Evolutionary conservation across 2,888 invertebrate genomes (phyloP), one percentile per base, ranked within the genome.

Genomic region (Lycia hirtaria): DNA sequence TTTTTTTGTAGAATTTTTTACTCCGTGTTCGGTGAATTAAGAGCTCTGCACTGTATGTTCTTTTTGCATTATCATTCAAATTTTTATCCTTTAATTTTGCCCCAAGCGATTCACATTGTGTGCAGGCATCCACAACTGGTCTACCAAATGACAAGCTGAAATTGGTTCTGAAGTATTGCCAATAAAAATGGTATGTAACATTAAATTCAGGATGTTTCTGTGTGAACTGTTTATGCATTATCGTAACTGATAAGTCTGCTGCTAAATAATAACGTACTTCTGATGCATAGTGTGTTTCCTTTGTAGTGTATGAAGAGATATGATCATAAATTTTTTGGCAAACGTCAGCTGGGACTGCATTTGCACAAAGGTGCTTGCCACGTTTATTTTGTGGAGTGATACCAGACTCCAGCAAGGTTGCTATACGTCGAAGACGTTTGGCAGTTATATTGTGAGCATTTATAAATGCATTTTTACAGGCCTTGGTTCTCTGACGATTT

Each of bases 131-230:
- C 19, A 56, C 49, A 26, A 48, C 32, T 26, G 56, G 60, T 15
- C 44, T 48, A 26, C 60, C 60, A 56, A 61, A 61, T 15, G 56
- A 50, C 45, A 57, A 50, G 44, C 45, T 56, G 40, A 61, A 61
- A 48, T 61, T 56, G 15, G 12, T 44, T 37, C 33, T 57, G 47
- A 61, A 61, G 33, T 50, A 57, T 19, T 57, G 24, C 54, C 56
- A 57, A 28, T 61, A 61, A 49, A 61, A 50, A 20, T 57, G 54
- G 33, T 61, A 61, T 22, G 47, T 56, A 4, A 60, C 56, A 55
- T 33, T 24, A 35, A 55, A 32, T 24, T 44, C 56, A 32, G 56
- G 56, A 28, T 56, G 28, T 56, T 56, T 40, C 43, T 43, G 33
- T 20, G 10, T 28, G 20, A 56, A 30, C 30, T 30, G 30, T n/a